Conservation (phyloP, 1,140 invertebrate species). For the Trachymyrmex cornetzi region DNA sequence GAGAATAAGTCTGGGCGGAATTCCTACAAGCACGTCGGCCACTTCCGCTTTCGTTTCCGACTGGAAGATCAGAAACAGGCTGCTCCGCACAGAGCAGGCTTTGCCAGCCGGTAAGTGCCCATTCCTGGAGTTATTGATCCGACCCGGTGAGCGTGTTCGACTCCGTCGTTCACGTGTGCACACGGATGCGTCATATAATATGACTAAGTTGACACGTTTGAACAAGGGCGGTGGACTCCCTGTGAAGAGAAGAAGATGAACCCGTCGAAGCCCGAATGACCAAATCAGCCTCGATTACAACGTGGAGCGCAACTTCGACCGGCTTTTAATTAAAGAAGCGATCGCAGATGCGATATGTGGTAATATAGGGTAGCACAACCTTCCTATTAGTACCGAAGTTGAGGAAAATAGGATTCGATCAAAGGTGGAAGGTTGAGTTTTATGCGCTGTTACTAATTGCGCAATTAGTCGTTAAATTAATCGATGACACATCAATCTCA, state of each 20-base stretch:
- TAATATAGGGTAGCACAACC: not conserved
- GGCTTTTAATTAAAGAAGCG: conserved; percentile 51
- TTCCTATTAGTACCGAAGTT: conserved; percentile 20
- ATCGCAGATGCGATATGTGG: conserved; percentile 35
- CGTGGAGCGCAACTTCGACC: not conserved
- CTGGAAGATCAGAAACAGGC: conserved; percentile 65
- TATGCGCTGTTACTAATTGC: not conserved
- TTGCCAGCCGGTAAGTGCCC: conserved; percentile 67
- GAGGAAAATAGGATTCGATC: conserved; percentile 33
- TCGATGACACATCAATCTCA: not conserved
- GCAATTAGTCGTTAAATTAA: conserved; percentile 31
- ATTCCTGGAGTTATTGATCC: conserved; percentile 77
- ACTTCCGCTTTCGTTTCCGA: conserved; percentile 66
- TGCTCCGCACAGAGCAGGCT: conserved; percentile 47
- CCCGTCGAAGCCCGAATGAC: not conserved
- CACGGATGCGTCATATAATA: conserved; percentile 69
- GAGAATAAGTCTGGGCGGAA: not conserved
- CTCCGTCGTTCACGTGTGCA: conserved; percentile 64
- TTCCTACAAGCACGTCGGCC: conserved; percentile 31
- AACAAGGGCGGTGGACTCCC: conserved; percentile 29
- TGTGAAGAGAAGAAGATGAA: conserved; percentile 28
- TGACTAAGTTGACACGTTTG: conserved; percentile 70
- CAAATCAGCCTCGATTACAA: conserved; percentile 1
- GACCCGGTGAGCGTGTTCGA: conserved; percentile 73
- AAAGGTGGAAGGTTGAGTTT: conserved; percentile 31